Evolutionary conservation across 2,113 vertebrate genomes (phyloP), one percentile per base, ranked within the genome.

Genomic region (Rhinolophus sinicus): DNA sequence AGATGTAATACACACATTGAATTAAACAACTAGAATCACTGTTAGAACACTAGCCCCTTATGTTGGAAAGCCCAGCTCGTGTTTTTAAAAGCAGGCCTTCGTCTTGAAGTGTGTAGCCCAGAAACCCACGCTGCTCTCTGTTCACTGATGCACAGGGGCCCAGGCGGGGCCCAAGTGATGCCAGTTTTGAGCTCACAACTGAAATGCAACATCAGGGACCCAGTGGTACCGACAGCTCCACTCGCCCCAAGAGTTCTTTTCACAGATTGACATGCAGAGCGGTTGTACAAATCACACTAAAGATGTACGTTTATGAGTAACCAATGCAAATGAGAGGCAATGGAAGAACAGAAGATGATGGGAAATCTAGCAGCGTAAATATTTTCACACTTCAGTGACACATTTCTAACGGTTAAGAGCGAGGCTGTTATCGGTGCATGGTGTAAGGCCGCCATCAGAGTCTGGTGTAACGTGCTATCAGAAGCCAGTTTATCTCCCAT

Each of bases 261-360:
- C 94, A 64, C 80, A 88, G 70, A 72, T 14, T 21, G 33, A 72
- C 86, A 93, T 38, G n/a, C 33, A 3, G n/a, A 54, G 40, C 33
- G 6, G 96, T 62, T 90, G 92, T 30, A 69, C 77, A 78, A 64
- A 91, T 96, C 56, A 0, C 38, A 62, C 90, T n/a, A 1, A 78
- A 95, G 72, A 94, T 91, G 89, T 97, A 64, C 92, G 65, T 64
- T 70, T 93, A 82, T 96, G 96, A 97, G 96, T 84, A 94, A 96
- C 93, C 52, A 13, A 94, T 95, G 97, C 97, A 97, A 96, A 98
- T 81, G 87, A 90, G 75, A 95, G 38, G 82, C 87, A 92, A 40
- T 26, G 95, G 94, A 64, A 94, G 96, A 38, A 56, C 75, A 95
- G 93, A 95, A 38, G 69, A 77, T 92, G 96, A 82, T 60, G 97